These are phyloP conservation scores for Esox masquinongy DNA, from an alignment of 2,797 vertebrate genomes.

Conservation along the genomic window DNA sequence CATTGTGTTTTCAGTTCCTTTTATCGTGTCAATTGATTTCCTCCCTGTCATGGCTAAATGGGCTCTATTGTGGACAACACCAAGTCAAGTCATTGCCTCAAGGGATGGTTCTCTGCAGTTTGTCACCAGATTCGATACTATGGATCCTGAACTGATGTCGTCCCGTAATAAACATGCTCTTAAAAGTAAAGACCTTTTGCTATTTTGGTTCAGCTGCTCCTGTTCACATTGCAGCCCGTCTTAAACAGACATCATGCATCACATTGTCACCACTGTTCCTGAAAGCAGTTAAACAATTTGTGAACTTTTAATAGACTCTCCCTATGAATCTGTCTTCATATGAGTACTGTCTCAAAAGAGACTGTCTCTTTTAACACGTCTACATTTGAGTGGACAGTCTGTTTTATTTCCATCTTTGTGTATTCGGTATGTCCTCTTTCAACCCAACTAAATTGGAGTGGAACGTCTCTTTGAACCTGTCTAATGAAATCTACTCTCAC, in stretches of 20 bases:
- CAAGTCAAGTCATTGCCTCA: not conserved
- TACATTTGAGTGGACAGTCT: not conserved
- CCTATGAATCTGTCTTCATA: not conserved
- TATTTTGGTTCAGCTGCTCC: not conserved
- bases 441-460: not conserved
- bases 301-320: not conserved
- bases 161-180: not conserved
- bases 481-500: constrained; percentile 24
- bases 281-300: not conserved
- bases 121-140: not conserved
- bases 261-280: not conserved
- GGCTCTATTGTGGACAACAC: not conserved
- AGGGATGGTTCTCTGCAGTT: not conserved
- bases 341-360: too few species aligned
- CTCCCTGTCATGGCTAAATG: not conserved
- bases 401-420: not conserved
- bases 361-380: not conserved
- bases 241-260: not conserved
- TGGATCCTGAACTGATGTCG: not conserved
- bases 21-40: constrained; percentile 6
- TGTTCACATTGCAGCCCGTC: not conserved
- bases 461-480: not conserved
- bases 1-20: constrained; percentile 19
- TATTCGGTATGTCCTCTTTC: not conserved
- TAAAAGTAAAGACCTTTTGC: not conserved